phyloP scores from a whole-genome alignment of 2,797 vertebrate genomes.

The Myoxocephalus aenaeus region DNA sequence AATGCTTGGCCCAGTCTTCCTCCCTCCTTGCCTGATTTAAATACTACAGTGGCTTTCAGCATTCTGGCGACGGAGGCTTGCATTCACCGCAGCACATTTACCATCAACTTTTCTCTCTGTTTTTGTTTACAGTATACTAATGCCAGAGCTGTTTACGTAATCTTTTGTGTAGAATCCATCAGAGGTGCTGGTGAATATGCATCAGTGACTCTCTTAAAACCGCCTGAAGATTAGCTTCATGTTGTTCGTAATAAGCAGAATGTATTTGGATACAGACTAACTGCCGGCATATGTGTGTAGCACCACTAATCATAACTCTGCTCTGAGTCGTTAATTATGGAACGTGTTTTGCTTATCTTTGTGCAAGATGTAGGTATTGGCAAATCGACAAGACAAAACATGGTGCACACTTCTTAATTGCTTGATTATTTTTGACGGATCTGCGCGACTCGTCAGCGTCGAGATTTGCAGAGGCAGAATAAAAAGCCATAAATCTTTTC shows the following conservation, averaged over 20 bases:
- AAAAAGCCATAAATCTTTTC: slow-evolving; percentile 81
- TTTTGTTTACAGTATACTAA: slow-evolving; percentile 79
- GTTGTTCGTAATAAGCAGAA: slow-evolving; percentile 61
- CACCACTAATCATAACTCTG: slow-evolving; percentile 54
- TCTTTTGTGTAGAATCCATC: slow-evolving; percentile 51
- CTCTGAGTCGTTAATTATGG: slow-evolving; percentile 67
- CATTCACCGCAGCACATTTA: slow-evolving; percentile 71
- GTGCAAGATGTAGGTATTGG: slow-evolving; percentile 68
- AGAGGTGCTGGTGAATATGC: slow-evolving; percentile 56
- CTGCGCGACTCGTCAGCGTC: slow-evolving; percentile 55
- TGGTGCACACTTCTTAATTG: slow-evolving; percentile 69
- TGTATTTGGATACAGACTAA: slow-evolving; percentile 59
- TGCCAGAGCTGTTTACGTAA: slow-evolving; percentile 57
- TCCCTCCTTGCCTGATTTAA: slow-evolving; percentile 84
- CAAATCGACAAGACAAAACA: slow-evolving; percentile 70
- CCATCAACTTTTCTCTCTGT: slow-evolving; percentile 72
- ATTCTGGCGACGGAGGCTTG: slow-evolving; percentile 74
- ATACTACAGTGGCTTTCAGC: slow-evolving; percentile 86
- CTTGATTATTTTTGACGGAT: slow-evolving; percentile 73
- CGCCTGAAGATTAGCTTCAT: slow-evolving; percentile 46
- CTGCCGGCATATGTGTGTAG: slow-evolving; percentile 56
- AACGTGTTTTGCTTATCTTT: slow-evolving; percentile 49
- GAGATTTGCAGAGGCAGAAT: slow-evolving; percentile 61
- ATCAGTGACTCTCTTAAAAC: slow-evolving; percentile 46
- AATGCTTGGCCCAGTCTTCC: slow-evolving; percentile 84